Percentiles rank a stretch among this genome's conserved stretches.
Conservation (phyloP, 2,797 vertebrate genomes). For the Xyrichtys novacula region DNA sequence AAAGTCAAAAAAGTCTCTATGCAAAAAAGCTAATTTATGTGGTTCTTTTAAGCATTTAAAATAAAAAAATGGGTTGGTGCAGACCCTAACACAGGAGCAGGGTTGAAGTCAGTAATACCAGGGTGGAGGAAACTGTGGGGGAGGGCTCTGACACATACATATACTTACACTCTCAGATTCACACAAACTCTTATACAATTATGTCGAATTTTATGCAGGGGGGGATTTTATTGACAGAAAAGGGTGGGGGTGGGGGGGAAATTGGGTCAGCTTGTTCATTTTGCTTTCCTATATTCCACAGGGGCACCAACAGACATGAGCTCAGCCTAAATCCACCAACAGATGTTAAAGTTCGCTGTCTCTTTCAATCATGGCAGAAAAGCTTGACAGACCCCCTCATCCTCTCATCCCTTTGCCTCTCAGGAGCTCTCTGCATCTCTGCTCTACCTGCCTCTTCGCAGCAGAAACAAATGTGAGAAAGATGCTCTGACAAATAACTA, state of each 20-base stretch:
- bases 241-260: slow-evolving; percentile 35
- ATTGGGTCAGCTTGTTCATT: slow-evolving; percentile 79
- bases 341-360: slow-evolving; percentile 77
- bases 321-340: slow-evolving; percentile 77
- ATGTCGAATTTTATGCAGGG: slow-evolving; percentile 16
- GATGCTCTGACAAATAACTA: slow-evolving; percentile 25
- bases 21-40: too few relatives aligned
- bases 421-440: slow-evolving; percentile 15
- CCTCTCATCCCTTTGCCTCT: slow-evolving; percentile 45
- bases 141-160: too few relatives aligned
- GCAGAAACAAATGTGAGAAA: slow-evolving; percentile 26
- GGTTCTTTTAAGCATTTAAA: too few relatives aligned
- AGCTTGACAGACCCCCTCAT: slow-evolving; percentile 63
- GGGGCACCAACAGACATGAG: slow-evolving; percentile 65
- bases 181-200: neutral
- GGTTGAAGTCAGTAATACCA: too few relatives aligned
- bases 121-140: too few relatives aligned
- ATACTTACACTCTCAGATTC: neutral
- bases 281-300: slow-evolving; percentile 71
- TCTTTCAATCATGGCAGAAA: slow-evolving; percentile 72
- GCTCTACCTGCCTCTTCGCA: slow-evolving; percentile 5
- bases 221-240: too few relatives aligned
- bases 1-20: too few relatives aligned
- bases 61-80: too few relatives aligned
- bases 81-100: too few relatives aligned